Percentiles rank a stretch among this genome's conserved stretches.
These are phyloP conservation scores for Rana temporaria DNA, from an alignment of 2,113 vertebrate species.

Conservation along the genomic window DNA sequence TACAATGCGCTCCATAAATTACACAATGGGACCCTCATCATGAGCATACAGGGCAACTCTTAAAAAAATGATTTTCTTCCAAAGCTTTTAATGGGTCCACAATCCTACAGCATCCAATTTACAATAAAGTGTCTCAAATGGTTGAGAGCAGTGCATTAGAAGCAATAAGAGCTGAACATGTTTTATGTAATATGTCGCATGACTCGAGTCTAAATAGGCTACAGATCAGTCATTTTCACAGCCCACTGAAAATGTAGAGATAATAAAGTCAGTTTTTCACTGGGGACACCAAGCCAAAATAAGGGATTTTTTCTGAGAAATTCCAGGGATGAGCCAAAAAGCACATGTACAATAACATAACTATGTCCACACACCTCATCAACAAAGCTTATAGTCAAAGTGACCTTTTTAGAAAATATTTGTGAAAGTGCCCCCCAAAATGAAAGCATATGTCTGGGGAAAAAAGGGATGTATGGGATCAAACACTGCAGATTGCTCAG, in stretches of 20 bases:
- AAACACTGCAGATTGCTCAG: too few species aligned
- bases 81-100: conserved; percentile 46
- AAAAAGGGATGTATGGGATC: too few species aligned
- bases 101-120: conserved; percentile 46
- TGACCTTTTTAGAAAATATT: too few species aligned
- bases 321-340: not conserved
- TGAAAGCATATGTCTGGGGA: too few species aligned
- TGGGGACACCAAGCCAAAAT: conserved; percentile 26
- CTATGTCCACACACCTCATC: not conserved
- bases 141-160: conserved; percentile 50
- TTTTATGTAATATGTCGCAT: conserved; percentile 54
- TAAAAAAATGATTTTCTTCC: conserved; percentile 45
- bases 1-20: conserved; percentile 42
- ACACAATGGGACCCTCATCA: conserved; percentile 24
- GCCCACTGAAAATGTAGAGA: conserved; percentile 42
- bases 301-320: not conserved
- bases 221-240: conserved; percentile 55
- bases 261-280: conserved; percentile 47
- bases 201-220: conserved; percentile 54
- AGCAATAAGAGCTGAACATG: conserved; percentile 41
- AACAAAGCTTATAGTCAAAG: too few species aligned
- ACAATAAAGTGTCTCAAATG: conserved; percentile 47
- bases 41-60: conserved; percentile 31
- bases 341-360: not conserved
- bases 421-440: too few species aligned